Evolutionary conservation across 2,888 invertebrate species (phyloP).

Genomic region (Morpho deidamia): DNA sequence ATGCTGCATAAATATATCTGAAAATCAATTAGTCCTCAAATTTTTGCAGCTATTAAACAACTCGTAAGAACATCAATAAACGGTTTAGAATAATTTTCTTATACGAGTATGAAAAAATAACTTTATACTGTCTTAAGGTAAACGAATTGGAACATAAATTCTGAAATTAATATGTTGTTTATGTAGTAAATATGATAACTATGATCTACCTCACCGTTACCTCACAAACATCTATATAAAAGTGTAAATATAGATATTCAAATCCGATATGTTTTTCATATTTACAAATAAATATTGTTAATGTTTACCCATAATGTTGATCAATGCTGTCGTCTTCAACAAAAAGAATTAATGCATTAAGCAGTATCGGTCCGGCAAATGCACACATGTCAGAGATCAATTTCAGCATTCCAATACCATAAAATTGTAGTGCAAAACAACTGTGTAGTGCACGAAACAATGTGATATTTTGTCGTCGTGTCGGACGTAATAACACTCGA

Average conservation of each 20-base stretch:
- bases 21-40: constrained; percentile 52
- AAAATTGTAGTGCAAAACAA: constrained; percentile 90
- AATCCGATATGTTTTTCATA: too few relatives aligned
- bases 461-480: constrained; percentile 68
- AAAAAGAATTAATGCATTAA: constrained; percentile 89
- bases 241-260: too few relatives aligned
- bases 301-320: constrained; percentile 80
- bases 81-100: too few relatives aligned
- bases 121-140: too few relatives aligned
- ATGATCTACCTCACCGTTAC: too few relatives aligned
- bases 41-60: too few relatives aligned
- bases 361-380: constrained; percentile 93
- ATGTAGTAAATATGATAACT: too few relatives aligned
- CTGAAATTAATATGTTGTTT: too few relatives aligned
- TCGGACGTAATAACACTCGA: constrained; percentile 49
- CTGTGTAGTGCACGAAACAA: constrained; percentile 84
- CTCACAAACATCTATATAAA: too few relatives aligned
- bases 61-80: too few relatives aligned
- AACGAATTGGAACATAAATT: too few relatives aligned
- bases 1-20: constrained; percentile 65
- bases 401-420: constrained; percentile 89
- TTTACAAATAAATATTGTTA: background rate
- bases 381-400: constrained; percentile 89
- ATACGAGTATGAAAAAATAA: too few relatives aligned
- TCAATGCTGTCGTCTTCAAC: constrained; percentile 85